A percentile compares a stretch with the other conserved stretches of the same genome.
Evolutionary conservation across 1,140 invertebrate genomes (phyloP).

Genomic region (Drosophila mauritiana): DNA sequence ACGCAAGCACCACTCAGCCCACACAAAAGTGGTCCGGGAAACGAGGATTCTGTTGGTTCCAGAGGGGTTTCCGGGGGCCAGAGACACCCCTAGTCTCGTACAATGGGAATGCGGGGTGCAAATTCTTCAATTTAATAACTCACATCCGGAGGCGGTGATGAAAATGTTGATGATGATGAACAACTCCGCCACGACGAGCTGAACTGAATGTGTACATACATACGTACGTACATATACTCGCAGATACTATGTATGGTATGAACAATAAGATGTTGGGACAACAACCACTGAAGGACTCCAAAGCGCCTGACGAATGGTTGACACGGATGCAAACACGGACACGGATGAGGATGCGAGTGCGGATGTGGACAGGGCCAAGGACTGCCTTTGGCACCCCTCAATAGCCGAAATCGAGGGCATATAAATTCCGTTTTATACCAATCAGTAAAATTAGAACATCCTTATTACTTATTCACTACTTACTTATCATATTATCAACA

Average conservation of each 20-base stretch:
- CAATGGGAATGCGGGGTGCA: conserved; percentile 60
- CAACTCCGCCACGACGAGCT: conserved; percentile 17
- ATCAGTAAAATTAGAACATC: neutral
- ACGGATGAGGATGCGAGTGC: conserved; percentile 8
- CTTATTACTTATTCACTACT: too few species aligned
- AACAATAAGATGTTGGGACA: conserved; percentile 61
- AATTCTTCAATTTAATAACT: conserved; percentile 83
- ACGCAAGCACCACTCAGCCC: conserved; percentile 54
- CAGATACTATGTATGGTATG: conserved; percentile 17
- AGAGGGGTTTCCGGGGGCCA: neutral
- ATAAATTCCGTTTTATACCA: neutral
- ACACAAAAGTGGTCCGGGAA: conserved; percentile 29
- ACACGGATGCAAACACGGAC: conserved; percentile 46
- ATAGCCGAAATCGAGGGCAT: neutral
- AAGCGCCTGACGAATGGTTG: conserved; percentile 72
- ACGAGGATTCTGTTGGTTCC: too few species aligned
- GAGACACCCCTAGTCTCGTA: conserved; percentile 11
- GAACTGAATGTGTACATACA: conserved; percentile 6
- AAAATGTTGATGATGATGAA: conserved; percentile 35
- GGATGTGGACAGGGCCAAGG: conserved; percentile 7
- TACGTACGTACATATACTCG: neutral
- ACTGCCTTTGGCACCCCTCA: conserved; percentile 2
- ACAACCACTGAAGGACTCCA: conserved; percentile 54
- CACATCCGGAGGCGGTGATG: conserved; percentile 68
- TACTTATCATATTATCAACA: too few species aligned